phyloP scores from a whole-genome alignment of 2,113 vertebrate species.

The Cavia aperea region DNA sequence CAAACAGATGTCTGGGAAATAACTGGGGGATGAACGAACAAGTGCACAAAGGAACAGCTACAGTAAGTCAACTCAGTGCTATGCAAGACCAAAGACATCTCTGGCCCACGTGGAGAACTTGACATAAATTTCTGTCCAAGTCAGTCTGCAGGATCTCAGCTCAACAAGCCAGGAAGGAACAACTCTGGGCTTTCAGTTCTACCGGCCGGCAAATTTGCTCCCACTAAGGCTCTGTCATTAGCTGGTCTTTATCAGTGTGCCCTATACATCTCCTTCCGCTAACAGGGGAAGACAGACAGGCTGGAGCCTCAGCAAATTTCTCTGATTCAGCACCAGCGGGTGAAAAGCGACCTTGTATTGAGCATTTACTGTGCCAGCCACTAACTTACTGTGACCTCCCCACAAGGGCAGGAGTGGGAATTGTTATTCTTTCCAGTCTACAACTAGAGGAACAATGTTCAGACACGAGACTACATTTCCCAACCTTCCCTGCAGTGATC shows the following conservation, averaged over 20 bases:
- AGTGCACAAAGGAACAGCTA: not conserved
- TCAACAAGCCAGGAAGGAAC: not conserved
- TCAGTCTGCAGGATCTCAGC: not conserved
- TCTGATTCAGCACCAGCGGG: not conserved
- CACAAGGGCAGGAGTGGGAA: not conserved
- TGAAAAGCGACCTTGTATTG: not conserved
- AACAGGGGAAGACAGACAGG: not conserved
- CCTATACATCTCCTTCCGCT: conserved; percentile 20
- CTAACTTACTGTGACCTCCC: conserved; percentile 8
- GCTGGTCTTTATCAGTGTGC: conserved; percentile 8
- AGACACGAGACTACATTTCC: conserved; percentile 6
- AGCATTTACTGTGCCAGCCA: not conserved
- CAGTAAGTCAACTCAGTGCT: not conserved
- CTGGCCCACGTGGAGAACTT: not conserved
- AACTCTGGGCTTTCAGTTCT: not conserved
- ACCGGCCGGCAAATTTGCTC: conserved; percentile 23
- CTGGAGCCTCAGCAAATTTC: not conserved
- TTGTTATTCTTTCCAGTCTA: not conserved
- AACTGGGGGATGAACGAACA: not conserved
- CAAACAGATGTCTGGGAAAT: not conserved
- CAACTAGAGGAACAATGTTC: not conserved
- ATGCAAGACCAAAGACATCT: not conserved
- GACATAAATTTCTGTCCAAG: not conserved
- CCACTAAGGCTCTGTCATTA: conserved; percentile 12
- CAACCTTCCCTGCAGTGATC: not conserved